Percentiles rank a stretch among this genome's conserved stretches.
Conservation (phyloP, 2,797 vertebrate genomes). For the Eremophila alpestris region DNA sequence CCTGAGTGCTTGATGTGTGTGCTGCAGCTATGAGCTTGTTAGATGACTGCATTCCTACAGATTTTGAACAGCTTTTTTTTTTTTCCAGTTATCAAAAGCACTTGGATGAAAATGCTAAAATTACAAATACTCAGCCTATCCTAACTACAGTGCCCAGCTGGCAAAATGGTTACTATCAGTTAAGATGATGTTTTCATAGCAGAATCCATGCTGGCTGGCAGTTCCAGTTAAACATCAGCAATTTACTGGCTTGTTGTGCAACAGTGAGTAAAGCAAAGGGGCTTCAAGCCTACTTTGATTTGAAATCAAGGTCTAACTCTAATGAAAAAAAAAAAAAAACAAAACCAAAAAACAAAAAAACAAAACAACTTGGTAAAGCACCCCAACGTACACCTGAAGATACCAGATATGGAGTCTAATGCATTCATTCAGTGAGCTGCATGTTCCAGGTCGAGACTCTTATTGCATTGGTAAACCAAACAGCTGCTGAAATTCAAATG, state of each 20-base stretch:
- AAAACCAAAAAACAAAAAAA: constrained; percentile 39
- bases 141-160: neutral
- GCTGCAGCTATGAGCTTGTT: constrained; percentile 13
- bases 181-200: neutral
- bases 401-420: constrained; percentile 89
- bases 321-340: constrained; percentile 79
- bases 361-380: constrained; percentile 85
- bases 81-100: neutral
- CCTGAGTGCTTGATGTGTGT: constrained; percentile 44
- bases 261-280: constrained; percentile 76
- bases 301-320: constrained; percentile 89
- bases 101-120: constrained; percentile 29
- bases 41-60: constrained; percentile 27
- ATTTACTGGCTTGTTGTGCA: neutral
- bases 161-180: neutral
- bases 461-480: constrained; percentile 74
- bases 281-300: constrained; percentile 91
- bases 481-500: neutral
- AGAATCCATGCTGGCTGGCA: neutral
- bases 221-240: neutral
- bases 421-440: constrained; percentile 79
- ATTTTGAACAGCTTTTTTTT: constrained; percentile 12
- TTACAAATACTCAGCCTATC: neutral
- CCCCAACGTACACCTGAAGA: constrained; percentile 99
- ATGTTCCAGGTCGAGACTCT: constrained; percentile 8